Conservation (phyloP, 2,888 invertebrate species). For the Caenorhabditis japonica region DNA sequence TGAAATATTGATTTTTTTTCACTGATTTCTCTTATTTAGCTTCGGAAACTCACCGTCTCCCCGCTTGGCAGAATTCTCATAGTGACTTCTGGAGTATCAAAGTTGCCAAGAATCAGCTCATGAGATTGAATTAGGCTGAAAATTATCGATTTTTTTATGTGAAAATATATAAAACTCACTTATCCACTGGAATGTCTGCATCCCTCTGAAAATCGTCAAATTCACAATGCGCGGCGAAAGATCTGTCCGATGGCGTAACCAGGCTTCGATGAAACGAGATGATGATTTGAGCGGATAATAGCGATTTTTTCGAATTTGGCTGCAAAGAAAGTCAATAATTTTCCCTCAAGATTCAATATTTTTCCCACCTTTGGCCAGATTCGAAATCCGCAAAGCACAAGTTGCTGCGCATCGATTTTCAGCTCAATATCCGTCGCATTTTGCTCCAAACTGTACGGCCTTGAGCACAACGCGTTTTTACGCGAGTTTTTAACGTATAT, state of each 20-base stretch:
- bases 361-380: conserved; percentile 23
- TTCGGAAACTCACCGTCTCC: conserved; percentile 15
- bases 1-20: background rate
- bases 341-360: background rate
- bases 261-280: conserved; percentile 35
- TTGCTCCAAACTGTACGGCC: conserved; percentile 1
- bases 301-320: conserved; percentile 31
- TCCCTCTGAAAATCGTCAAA: conserved; percentile 34
- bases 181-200: conserved; percentile 4
- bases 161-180: conserved; percentile 4
- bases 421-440: conserved; percentile 25
- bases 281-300: conserved; percentile 33
- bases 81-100: conserved; percentile 18
- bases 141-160: background rate
- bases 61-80: conserved; percentile 33
- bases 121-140: conserved; percentile 20
- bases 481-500: conserved; percentile 35
- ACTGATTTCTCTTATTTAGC: background rate
- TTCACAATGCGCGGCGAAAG: conserved; percentile 40
- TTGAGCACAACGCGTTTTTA: conserved; percentile 5
- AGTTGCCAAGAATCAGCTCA: conserved; percentile 26
- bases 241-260: conserved; percentile 36
- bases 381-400: conserved; percentile 35
- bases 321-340: conserved; percentile 6
- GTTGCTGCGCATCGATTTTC: conserved; percentile 13